Base-by-base conservation (phyloP, 2,797 vertebrate genomes). In the Monodelphis domestica region DNA sequence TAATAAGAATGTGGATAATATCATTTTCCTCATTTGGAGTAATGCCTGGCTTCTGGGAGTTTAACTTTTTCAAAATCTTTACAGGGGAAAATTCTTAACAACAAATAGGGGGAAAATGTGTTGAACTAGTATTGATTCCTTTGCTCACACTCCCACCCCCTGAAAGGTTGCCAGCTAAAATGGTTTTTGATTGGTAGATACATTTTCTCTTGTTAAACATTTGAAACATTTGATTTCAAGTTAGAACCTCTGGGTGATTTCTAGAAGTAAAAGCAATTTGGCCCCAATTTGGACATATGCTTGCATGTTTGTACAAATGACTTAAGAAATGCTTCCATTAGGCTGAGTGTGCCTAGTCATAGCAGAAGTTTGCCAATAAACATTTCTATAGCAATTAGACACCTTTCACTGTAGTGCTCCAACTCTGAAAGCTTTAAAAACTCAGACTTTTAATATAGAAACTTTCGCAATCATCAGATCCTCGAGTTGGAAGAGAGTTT, bases 1-100 rank as follows among this genome's bases (percentile, higher is more conserved):
- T 96, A 50, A 33, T 95, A 56, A 51, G 95, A 93, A 57, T 95
- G 52, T 52, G 52, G 50, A 94, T 95, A 91, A 38, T 50, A 92
- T 57, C 12, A 15, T 54, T 30, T 84, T 78, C 17, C 57, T 4
- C 24, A 91, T 90, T 63, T 88, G 50, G 7, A 90, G 55, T 84
- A n/a, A 90, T 90, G 29, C 88, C n/a, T 9, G 4, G 3, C 45
- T 91, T 91, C 95, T 56, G 91, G 90, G 63, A 91, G n/a, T 84
- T 54, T 88, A 7, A 94, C 21, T 57, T 91, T 52, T 56, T 45
- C 45, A 87, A 45, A 45, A 21, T 55, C 45, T 94, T 90, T 89
- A n/a, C 2, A 54, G 90, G 89, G 14, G 12, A 51, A 93, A 54
- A 88, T 5, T 6, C 7, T 45, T n/a, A n/a, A n/a, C 9, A 45